Percentiles rank a stretch among this genome's conserved stretches.
Conservation (phyloP, 2,888 invertebrate genomes). For the Nemotelus nigrinus region DNA sequence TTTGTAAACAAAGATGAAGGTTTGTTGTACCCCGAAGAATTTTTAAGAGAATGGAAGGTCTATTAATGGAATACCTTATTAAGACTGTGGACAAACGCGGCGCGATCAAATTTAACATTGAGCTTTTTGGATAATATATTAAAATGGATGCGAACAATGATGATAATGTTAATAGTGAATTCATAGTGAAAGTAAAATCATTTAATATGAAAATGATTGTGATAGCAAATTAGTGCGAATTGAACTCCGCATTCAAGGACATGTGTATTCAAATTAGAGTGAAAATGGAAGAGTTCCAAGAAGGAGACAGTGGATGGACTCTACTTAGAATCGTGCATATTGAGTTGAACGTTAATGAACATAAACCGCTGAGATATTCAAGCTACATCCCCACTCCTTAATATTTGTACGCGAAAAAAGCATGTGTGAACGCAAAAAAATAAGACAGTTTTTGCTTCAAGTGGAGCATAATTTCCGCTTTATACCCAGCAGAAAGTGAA, state of each 20-base stretch:
- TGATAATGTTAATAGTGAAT: background rate
- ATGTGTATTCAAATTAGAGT: background rate
- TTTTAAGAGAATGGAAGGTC: slow-evolving; percentile 4
- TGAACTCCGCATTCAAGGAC: background rate
- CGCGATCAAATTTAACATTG: background rate
- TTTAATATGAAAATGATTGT: background rate
- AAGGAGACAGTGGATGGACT: background rate
- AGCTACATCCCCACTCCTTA: background rate
- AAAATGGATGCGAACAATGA: slow-evolving; percentile 7
- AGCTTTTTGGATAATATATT: background rate
- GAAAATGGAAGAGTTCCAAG: slow-evolving; percentile 14
- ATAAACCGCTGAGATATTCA: background rate
- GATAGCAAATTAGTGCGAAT: background rate
- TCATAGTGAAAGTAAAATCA: background rate
- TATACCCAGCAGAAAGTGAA: background rate
- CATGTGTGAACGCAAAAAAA: slow-evolving; percentile 4
- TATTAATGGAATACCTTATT: slow-evolving; percentile 5
- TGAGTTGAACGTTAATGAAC: slow-evolving; percentile 5
- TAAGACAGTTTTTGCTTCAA: too few species aligned
- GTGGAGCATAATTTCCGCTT: background rate
- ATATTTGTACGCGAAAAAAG: background rate
- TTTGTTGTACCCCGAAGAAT: background rate
- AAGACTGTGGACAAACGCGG: background rate
- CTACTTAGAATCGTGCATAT: too few species aligned
- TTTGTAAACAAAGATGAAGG: slow-evolving; percentile 12